Base-by-base conservation (phyloP, 2,113 vertebrate genomes). In the Thalassarche chlororhynchos region DNA sequence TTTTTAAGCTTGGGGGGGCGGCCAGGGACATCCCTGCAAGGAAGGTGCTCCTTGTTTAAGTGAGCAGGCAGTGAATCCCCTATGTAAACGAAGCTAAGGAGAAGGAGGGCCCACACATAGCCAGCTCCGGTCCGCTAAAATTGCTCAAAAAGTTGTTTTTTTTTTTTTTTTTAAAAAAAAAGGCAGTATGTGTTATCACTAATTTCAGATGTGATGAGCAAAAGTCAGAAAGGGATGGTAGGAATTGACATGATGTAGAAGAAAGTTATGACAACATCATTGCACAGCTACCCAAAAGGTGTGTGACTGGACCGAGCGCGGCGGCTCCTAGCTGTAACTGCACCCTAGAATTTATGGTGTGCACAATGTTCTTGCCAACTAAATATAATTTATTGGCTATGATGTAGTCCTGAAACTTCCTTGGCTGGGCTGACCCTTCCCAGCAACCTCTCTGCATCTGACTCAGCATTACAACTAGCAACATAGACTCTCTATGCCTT, bases 281-380 rank as follows among this genome's bases (percentile, higher is more conserved):
- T 38, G 14, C 19, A 14, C 0, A 1, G 21, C 8, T 72, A 11
- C 29, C 20, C 31, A n/a, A 26, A 61, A 19, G 9, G 2, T 10
- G 17, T 12, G 20, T 54, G 60, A 16, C 12, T 8, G 6, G 1
- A 1, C 17, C 0, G 0, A 38, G 6, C 25, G 17, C 55, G 61
- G 36, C 5, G 3, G 32, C 0, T 17, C 29, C 23, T 31, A 6
- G n/a, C 40, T 68, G 69, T 75, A 89, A 84, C 84, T 12, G 34
- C 66, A 60, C n/a, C 18, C 26, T 34, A 32, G 49, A 79, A 69
- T 52, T 88, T 12, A 32, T 34, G 49, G 13, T 57, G 38, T 25
- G 29, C 2, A 1, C 62, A 34, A 5, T 36, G 32, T 78, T 31
- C 84, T 71, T 79, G 62, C 17, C 49, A 90, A 54, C 49, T 90